Evolutionary conservation across 2,797 vertebrate species (phyloP).

Genomic region (Eremophila alpestris): DNA sequence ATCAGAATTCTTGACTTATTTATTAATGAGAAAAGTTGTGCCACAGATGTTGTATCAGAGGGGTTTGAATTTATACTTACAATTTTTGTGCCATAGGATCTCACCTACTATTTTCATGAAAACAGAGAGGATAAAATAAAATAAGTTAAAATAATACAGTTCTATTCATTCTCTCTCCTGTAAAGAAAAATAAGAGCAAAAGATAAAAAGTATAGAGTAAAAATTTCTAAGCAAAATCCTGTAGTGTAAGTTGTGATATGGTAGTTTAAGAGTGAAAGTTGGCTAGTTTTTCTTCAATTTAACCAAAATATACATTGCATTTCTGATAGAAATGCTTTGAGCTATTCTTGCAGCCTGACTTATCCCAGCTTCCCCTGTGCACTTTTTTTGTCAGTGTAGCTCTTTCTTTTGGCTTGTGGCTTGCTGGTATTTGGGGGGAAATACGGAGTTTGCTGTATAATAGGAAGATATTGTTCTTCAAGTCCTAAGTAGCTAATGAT

Average conservation of each 20-base stretch:
- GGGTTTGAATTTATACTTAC: neutral
- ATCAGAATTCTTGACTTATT: neutral
- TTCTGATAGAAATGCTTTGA: neutral
- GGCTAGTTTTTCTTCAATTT: neutral
- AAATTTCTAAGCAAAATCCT: neutral
- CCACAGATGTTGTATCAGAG: neutral
- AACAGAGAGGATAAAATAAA: neutral
- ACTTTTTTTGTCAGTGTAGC: neutral
- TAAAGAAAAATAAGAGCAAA: neutral
- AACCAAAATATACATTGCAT: neutral
- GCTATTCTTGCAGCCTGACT: neutral
- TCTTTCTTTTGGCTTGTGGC: neutral
- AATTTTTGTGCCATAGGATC: neutral
- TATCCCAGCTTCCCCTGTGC: neutral
- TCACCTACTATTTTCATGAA: neutral
- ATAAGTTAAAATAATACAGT: neutral
- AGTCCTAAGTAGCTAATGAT: neutral
- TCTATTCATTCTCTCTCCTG: neutral
- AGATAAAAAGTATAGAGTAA: neutral
- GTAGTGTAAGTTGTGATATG: neutral
- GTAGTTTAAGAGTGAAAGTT: neutral
- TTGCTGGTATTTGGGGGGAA: neutral
- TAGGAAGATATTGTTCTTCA: neutral
- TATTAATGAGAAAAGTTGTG: neutral
- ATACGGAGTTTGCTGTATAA: neutral